Percentiles rank a stretch among this genome's conserved stretches.
Evolutionary conservation across 2,888 invertebrate species (phyloP).

Genomic region (Thereva nobilitata): DNA sequence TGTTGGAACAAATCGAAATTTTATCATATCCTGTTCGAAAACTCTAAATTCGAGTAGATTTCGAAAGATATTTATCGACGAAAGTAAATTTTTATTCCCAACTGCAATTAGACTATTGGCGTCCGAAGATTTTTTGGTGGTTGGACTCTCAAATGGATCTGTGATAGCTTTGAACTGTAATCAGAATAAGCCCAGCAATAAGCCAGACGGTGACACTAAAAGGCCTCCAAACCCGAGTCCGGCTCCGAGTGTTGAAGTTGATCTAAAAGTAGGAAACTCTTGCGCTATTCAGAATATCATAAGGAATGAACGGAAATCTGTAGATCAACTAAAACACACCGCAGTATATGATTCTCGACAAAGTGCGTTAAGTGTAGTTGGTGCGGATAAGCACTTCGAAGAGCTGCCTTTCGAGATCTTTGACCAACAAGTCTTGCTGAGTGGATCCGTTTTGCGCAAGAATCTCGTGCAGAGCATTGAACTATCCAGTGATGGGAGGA

Average conservation of each 20-base stretch:
- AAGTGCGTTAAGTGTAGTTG: neutral
- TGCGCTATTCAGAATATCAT: conserved; percentile 58
- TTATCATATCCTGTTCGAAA: conserved; percentile 53
- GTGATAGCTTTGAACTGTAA: conserved; percentile 54
- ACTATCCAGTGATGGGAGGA: conserved; percentile 53
- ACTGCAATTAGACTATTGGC: conserved; percentile 52
- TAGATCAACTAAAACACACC: conserved; percentile 37
- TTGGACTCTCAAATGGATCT: conserved; percentile 56
- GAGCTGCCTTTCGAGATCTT: conserved; percentile 47
- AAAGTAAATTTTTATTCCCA: conserved; percentile 53
- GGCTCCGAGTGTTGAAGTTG: conserved; percentile 29
- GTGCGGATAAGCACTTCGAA: conserved; percentile 48
- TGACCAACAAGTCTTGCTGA: conserved; percentile 53
- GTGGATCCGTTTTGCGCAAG: conserved; percentile 52
- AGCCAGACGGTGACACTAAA: conserved; percentile 3
- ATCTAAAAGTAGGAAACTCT: conserved; percentile 52
- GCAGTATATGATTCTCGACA: neutral
- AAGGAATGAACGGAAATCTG: conserved; percentile 51
- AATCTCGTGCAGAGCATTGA: conserved; percentile 52
- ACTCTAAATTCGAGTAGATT: conserved; percentile 52
- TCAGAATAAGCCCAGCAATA: conserved; percentile 42
- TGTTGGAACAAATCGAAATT: conserved; percentile 55
- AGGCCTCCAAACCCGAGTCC: neutral
- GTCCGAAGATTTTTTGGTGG: conserved; percentile 52
- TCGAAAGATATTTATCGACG: conserved; percentile 50